phyloP scores from a whole-genome alignment of 2,888 invertebrate genomes.

The Caenorhabditis imperialis region DNA sequence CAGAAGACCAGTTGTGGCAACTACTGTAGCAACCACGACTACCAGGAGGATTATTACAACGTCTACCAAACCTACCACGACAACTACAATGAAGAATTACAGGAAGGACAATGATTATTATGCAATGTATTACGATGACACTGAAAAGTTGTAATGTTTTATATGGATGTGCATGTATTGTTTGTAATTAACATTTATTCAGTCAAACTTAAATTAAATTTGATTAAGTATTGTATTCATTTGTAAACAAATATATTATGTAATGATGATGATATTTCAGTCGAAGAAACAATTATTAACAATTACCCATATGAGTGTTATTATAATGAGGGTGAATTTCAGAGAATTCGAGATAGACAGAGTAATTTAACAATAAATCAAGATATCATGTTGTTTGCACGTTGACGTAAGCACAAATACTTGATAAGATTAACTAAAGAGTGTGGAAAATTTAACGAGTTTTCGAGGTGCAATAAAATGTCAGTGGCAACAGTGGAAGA shows the following conservation, averaged over 20 bases:
- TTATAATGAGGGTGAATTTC: constrained; percentile 36
- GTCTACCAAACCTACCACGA: constrained; percentile 41
- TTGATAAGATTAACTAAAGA: not conserved
- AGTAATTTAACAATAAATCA: constrained; percentile 36
- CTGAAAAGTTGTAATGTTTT: constrained; percentile 42
- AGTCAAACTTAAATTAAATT: constrained; percentile 8
- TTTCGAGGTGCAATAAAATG: constrained; percentile 43
- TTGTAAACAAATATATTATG: constrained; percentile 38
- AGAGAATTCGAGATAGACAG: too few species aligned
- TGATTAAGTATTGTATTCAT: not conserved
- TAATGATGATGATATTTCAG: constrained; percentile 12
- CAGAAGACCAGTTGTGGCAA: constrained; percentile 41
- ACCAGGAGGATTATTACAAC: constrained; percentile 39
- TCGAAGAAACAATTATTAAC: constrained; percentile 16
- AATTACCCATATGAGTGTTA: constrained; percentile 27
- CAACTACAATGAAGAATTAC: constrained; percentile 67
- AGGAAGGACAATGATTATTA: constrained; percentile 75
- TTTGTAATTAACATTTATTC: constrained; percentile 7
- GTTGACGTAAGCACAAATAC: constrained; percentile 18
- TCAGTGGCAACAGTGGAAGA: constrained; percentile 24
- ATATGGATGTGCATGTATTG: not conserved
- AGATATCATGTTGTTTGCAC: constrained; percentile 45
- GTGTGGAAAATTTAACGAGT: constrained; percentile 21
- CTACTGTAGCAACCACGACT: constrained; percentile 34
- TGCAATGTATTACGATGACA: constrained; percentile 76